Evolutionary conservation across 2,888 invertebrate genomes (phyloP).

Genomic region (Chromoteleia sp.): DNA sequence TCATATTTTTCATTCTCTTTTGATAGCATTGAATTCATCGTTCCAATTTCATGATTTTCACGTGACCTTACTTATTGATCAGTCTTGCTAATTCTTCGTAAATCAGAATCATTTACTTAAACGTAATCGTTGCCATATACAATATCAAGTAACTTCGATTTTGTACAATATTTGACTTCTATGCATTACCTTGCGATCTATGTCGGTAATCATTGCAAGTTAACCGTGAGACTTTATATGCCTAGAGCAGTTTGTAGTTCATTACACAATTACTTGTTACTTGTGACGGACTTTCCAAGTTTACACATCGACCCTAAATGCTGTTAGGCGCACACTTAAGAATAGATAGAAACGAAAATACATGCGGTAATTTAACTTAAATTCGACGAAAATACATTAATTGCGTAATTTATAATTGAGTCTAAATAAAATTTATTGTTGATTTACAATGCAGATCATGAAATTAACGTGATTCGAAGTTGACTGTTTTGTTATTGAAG

Average conservation of each 20-base stretch:
- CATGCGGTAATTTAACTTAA: slow-evolving; percentile 41
- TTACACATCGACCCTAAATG: slow-evolving; percentile 65
- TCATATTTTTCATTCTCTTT: no score
- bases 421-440: slow-evolving; percentile 16
- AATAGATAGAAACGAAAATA: slow-evolving; percentile 55
- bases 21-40: no score
- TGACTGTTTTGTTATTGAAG: not conserved
- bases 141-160: slow-evolving; percentile 21
- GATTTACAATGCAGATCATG: not conserved
- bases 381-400: slow-evolving; percentile 41
- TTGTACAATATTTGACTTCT: slow-evolving; percentile 28
- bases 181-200: slow-evolving; percentile 35
- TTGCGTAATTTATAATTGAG: slow-evolving; percentile 38
- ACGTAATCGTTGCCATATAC: not conserved
- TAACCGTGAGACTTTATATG: slow-evolving; percentile 59
- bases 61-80: no score
- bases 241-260: slow-evolving; percentile 70
- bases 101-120: no score
- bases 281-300: slow-evolving; percentile 63
- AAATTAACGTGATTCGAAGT: not conserved
- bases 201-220: slow-evolving; percentile 60
- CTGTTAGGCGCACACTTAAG: slow-evolving; percentile 57
- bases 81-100: no score
- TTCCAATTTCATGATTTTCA: no score
- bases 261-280: slow-evolving; percentile 70